These are phyloP conservation scores for Peucedramus taeniatus DNA, from an alignment of 2,113 vertebrate genomes.

Conservation along the genomic window DNA sequence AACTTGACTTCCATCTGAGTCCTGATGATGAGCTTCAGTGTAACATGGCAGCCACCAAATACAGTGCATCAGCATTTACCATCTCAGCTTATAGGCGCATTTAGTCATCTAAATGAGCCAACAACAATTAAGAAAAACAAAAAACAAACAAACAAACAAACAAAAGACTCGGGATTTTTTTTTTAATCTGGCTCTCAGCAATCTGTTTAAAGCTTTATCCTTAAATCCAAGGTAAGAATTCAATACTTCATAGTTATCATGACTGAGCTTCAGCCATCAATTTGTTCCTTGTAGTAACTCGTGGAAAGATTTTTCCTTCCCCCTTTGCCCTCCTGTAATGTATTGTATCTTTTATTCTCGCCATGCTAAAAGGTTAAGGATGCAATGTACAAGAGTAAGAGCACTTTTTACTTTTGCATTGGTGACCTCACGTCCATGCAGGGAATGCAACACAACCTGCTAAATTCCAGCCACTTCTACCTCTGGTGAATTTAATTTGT, in stretches of 20 bases:
- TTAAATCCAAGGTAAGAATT: neutral
- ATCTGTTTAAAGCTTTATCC: neutral
- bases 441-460: neutral
- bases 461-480: neutral
- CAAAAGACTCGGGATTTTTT: neutral
- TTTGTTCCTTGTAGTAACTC: neutral
- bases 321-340: neutral
- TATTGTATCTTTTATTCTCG: neutral
- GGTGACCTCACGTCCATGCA: neutral
- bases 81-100: neutral
- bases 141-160: too few relatives aligned
- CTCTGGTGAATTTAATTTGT: neutral
- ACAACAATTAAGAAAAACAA: neutral
- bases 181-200: neutral
- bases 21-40: neutral
- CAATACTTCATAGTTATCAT: neutral
- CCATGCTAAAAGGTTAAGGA: neutral
- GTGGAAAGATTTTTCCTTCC: neutral
- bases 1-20: neutral
- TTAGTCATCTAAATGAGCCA: neutral
- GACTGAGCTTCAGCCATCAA: neutral
- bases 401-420: neutral
- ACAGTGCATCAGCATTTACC: rapidly evolving
- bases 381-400: neutral
- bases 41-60: neutral